Percentiles rank a stretch among this genome's conserved stretches.
Evolutionary conservation across 2,888 invertebrate species (phyloP).

Genomic region (Boloria euphrosyne): DNA sequence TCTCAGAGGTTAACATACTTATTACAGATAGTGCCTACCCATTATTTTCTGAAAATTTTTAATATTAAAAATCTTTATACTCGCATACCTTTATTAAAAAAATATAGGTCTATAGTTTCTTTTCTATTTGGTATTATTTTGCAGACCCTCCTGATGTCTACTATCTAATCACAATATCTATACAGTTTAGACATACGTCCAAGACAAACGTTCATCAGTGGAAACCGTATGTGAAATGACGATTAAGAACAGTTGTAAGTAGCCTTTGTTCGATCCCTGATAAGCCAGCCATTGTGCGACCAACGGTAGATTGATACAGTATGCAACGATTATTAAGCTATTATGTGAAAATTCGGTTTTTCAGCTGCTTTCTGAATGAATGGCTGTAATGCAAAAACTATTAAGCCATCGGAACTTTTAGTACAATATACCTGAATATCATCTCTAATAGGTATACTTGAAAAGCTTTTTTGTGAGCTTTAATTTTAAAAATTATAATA

Average conservation of each 20-base stretch:
- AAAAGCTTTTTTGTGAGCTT: no score
- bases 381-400: neutral
- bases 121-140: constrained; percentile 18
- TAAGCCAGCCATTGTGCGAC: constrained; percentile 67
- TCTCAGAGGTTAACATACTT: no score
- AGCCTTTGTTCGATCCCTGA: constrained; percentile 78
- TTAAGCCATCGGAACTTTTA: neutral
- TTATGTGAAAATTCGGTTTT: constrained; percentile 39
- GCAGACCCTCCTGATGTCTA: constrained; percentile 36
- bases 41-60: no score
- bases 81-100: neutral
- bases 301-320: constrained; percentile 55
- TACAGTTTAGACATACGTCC: constrained; percentile 62
- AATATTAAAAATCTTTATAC: no score
- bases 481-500: no score
- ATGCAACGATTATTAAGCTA: constrained; percentile 41
- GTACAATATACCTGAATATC: no score
- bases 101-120: neutral
- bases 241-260: constrained; percentile 81
- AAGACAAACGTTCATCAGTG: constrained; percentile 62
- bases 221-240: constrained; percentile 80
- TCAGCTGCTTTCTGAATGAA: constrained; percentile 13
- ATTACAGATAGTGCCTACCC: no score
- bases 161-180: constrained; percentile 43
- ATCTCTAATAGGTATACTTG: no score